phyloP scores from a whole-genome alignment of 2,797 vertebrate species.

The Prunella strophiata region DNA sequence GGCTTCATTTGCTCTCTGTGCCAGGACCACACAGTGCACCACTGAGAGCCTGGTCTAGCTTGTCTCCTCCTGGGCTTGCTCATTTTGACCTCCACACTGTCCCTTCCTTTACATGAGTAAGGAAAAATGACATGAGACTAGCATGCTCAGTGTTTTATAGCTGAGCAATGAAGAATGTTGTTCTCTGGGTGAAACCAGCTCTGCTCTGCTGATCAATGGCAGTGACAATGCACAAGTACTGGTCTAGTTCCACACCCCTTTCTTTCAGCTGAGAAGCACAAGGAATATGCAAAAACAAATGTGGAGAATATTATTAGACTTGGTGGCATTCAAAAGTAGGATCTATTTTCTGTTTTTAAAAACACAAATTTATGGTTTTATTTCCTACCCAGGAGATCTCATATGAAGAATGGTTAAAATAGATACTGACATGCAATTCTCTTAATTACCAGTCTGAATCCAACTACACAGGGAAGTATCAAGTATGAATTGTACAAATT shows the following conservation, averaged over 20 bases:
- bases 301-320: neutral
- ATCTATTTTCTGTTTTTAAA: neutral
- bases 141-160: neutral
- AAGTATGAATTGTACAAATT: neutral
- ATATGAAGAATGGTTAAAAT: neutral
- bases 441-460: neutral
- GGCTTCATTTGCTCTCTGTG: neutral
- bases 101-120: neutral
- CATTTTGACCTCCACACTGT: neutral
- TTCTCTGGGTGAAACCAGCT: neutral
- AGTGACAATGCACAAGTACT: neutral
- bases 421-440: neutral
- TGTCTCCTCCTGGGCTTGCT: neutral
- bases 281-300: neutral
- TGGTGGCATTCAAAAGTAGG: neutral
- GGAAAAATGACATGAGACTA: neutral
- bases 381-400: neutral
- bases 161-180: neutral
- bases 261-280: neutral
- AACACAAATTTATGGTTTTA: neutral
- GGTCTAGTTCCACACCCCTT: neutral
- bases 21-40: neutral
- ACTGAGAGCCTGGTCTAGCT: neutral
- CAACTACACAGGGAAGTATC: neutral
- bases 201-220: neutral